Base-by-base conservation (phyloP, 2,113 vertebrate genomes). In the Leptodactylus fuscus region DNA sequence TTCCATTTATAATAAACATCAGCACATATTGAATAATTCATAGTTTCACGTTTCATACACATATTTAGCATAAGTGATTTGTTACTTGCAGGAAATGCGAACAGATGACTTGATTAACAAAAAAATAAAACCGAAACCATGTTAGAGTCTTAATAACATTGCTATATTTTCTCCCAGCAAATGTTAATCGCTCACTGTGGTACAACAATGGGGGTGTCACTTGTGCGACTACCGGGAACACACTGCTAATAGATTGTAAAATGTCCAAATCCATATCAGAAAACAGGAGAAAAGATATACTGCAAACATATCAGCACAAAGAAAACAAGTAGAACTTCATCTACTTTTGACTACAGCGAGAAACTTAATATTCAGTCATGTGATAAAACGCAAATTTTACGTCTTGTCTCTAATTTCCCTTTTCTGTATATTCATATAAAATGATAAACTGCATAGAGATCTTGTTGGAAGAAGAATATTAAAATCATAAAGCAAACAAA, bases 51-150 rank as follows among this genome's bases (percentile, higher is more conserved):
- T 53, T 82, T 29, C 67, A 82, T 53, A 38, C 46, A 82, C 67
- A 71, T 55, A 69, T 82, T 71, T 82, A 49, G 62, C 36, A 82
- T 82, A 82, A 71, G 34, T 69, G 81, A 71, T 82, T 82, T 82
- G 65, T 48, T 49, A 53, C 62, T 71, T 82, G 67, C 81, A 55
- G 48, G 55, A 82, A 69, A 82, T 73, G 48, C 18, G 41, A 69
- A 69, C 60, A 65, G n/a, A 81, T 49, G 13, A 81, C 36, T 67
- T 71, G 62, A 71, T 49, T 53, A 53, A 53, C 29, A 38, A 22
- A 41, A 78, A 82, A 46, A 24, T 32, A 34, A 46, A 29, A 49
- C 24, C 13, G 44, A 38, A 71, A 36, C 22, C 18, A 32, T 46
- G 18, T 15, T 49, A 69, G 22, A 60, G 4, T 71, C 34, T 62